phyloP scores from a whole-genome alignment of 1,140 invertebrate genomes.

The Listronotus bonariensis region DNA sequence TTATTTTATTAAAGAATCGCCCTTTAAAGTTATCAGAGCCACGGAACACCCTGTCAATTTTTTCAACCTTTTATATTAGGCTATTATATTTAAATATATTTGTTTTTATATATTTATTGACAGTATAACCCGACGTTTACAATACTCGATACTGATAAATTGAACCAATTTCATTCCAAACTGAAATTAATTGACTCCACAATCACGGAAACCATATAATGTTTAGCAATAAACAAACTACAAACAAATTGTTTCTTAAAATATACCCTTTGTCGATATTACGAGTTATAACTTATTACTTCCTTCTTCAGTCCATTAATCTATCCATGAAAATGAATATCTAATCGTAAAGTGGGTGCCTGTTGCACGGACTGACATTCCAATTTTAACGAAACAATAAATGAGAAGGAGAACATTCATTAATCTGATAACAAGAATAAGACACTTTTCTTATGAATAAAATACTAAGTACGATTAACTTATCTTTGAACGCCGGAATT shows the following conservation, averaged over 20 bases:
- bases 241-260: conserved; percentile 9
- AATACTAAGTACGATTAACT: no score
- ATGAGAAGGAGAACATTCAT: no score
- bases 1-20: no score
- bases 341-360: conserved; percentile 5
- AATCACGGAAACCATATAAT: conserved; percentile 1
- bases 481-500: no score
- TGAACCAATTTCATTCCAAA: background rate
- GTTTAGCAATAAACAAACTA: background rate
- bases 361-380: conserved; percentile 2
- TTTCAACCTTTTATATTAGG: no score
- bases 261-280: conserved; percentile 6
- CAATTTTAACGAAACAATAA: conserved; percentile 1
- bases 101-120: no score
- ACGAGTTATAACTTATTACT: conserved; percentile 12
- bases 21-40: no score
- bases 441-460: no score
- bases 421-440: no score
- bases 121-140: no score
- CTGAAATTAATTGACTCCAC: background rate
- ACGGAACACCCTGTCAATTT: no score
- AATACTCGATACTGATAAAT: background rate
- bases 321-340: conserved; percentile 5
- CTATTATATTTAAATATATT: no score
- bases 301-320: conserved; percentile 5